Evolutionary conservation across 2,888 invertebrate genomes (phyloP), one percentile per base, ranked within the genome.

Genomic region (Lydus trimaculatus): DNA sequence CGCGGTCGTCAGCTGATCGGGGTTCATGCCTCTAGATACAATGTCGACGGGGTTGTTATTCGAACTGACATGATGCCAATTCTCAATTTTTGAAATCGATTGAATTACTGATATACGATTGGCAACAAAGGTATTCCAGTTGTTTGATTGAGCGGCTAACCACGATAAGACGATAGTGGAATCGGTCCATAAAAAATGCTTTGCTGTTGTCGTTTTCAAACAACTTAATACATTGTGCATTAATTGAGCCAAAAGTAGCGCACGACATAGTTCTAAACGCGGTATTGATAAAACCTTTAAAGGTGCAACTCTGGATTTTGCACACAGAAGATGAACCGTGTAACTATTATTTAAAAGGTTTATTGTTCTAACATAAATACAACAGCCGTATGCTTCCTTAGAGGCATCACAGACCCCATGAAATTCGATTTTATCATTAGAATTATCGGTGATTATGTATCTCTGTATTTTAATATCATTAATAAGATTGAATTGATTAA

Each of bases 391-490:
- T 6, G 70, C 72, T 31, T 52, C 63, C 9, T 64, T 13, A 9
- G 73, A 72, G 7, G 74, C 74, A 62, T 78, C 76, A 0, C 66
- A 68, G 67, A 76, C 76, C 52, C 70, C 73, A 33, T 76, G 76
- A 6, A 72, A 13, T 56, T 71, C 63, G 17, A 71, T 39, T 7
- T 20, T 48, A 43, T 43, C 17, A 3, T 43, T 58, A 11, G 56
- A 59, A 33, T 69, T 31, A 6, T 33, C 17, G 20, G 58, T 62
- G 17, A 70, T 23, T 20, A 69, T 20, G 17, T 67, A 33, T 61
- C 70, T 63, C 11, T 48, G 36, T 48, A 72, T 63, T 58, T 58
- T 13, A 0, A 71, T n/a, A 48, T 56, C 36, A 36, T 63, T 62
- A 5, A 69, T 23, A 56, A 58, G 31, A 31, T 28, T 48, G 39